Conservation (phyloP, 1,140 invertebrate genomes). For the Lasioglossum baleicum region DNA sequence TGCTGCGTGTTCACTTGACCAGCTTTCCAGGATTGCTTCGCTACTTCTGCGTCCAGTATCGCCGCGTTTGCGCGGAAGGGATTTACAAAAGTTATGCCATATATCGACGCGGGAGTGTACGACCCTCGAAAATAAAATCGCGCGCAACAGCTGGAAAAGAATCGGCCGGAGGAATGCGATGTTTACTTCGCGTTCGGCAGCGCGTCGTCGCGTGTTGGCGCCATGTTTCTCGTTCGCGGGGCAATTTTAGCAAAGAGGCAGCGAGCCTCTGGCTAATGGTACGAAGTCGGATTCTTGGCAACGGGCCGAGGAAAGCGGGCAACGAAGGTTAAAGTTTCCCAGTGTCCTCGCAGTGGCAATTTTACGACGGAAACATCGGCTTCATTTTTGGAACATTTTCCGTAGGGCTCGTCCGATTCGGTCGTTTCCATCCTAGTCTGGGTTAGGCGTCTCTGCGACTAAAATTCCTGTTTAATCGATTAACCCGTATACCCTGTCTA, state of each 20-base stretch:
- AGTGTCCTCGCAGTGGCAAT: constrained; percentile 24
- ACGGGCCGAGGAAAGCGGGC: constrained; percentile 1
- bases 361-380: background rate
- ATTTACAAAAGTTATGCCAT: too few species aligned
- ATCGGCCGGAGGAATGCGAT: constrained; percentile 9
- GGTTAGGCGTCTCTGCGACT: background rate
- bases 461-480: too few species aligned
- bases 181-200: constrained; percentile 10
- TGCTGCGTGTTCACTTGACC: too few species aligned
- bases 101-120: too few species aligned
- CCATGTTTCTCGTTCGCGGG: background rate
- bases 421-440: background rate
- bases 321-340: constrained; percentile 26
- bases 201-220: constrained; percentile 21
- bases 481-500: too few species aligned
- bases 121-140: background rate
- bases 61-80: too few species aligned
- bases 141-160: constrained; percentile 14
- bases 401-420: background rate
- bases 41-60: too few species aligned
- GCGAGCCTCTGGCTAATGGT: constrained; percentile 9
- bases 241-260: constrained; percentile 27
- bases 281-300: constrained; percentile 40
- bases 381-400: background rate
- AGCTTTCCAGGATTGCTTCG: too few species aligned